Evolutionary conservation across 1,140 invertebrate genomes (phyloP).

Genomic region (Doryteuthis pealeii): DNA sequence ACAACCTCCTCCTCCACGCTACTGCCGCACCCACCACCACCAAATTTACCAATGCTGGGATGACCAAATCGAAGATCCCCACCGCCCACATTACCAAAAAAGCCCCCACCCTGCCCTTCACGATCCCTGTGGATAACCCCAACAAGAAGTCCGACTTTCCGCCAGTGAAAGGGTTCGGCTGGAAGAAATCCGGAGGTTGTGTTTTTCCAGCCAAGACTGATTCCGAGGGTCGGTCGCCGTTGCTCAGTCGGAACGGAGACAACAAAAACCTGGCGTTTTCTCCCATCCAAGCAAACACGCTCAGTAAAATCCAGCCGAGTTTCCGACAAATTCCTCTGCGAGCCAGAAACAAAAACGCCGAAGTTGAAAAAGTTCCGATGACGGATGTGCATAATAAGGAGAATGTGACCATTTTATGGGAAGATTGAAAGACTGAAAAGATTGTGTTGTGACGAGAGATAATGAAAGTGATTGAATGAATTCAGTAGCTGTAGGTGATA

Average conservation of each 20-base stretch:
- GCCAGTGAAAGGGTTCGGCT: slow-evolving; percentile 14
- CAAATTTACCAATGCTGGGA: slow-evolving; percentile 7
- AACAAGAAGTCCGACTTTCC: slow-evolving; percentile 20
- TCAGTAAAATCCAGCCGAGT: slow-evolving; percentile 24
- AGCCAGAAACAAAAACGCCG: not conserved
- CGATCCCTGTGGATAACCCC: slow-evolving; percentile 6
- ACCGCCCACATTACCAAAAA: slow-evolving; percentile 19
- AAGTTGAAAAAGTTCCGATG: slow-evolving; percentile 1
- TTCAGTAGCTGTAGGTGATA: too few relatives aligned
- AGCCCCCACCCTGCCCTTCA: slow-evolving; percentile 20
- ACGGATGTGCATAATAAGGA: not conserved
- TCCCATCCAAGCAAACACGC: slow-evolving; percentile 35
- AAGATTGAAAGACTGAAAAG: not conserved
- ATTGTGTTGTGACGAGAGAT: not conserved
- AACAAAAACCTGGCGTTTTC: slow-evolving; percentile 20
- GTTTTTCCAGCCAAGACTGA: too few relatives aligned
- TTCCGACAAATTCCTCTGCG: too few relatives aligned
- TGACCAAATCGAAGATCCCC: not conserved
- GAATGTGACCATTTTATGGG: not conserved
- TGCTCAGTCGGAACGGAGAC: too few relatives aligned
- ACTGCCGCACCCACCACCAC: not conserved
- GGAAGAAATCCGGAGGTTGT: too few relatives aligned
- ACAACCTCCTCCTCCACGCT: not conserved
- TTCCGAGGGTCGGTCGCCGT: too few relatives aligned
- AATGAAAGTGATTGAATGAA: too few relatives aligned